Conservation (phyloP, 2,113 vertebrate genomes). For the Daboia siamensis region DNA sequence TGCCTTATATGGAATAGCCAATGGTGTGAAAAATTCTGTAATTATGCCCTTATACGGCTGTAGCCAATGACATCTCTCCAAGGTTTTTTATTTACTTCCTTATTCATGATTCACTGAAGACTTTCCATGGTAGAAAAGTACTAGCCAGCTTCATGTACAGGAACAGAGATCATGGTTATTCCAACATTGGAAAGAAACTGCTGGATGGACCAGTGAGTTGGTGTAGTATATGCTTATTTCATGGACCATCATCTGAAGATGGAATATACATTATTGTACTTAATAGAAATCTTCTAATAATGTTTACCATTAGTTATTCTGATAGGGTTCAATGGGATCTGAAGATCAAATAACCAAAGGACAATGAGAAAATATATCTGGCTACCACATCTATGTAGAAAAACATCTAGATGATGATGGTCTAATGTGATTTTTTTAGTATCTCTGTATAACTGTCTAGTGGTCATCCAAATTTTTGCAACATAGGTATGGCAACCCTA, state of each 20-base stretch:
- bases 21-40: no score
- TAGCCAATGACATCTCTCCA: no score
- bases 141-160: no score
- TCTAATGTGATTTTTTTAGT: background rate
- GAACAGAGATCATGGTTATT: no score
- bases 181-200: background rate
- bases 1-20: no score
- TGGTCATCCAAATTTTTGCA: background rate
- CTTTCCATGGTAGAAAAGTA: no score
- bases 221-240: background rate
- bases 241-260: background rate
- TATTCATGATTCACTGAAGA: no score
- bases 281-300: background rate
- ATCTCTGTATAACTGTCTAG: background rate
- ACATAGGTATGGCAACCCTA: background rate
- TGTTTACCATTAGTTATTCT: background rate
- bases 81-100: no score
- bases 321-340: background rate
- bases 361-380: background rate
- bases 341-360: background rate
- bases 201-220: background rate
- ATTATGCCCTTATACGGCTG: no score
- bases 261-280: background rate
- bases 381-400: background rate
- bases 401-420: background rate